Evolutionary conservation across 2,888 invertebrate genomes (phyloP).

Genomic region (Leistus spinibarbis): DNA sequence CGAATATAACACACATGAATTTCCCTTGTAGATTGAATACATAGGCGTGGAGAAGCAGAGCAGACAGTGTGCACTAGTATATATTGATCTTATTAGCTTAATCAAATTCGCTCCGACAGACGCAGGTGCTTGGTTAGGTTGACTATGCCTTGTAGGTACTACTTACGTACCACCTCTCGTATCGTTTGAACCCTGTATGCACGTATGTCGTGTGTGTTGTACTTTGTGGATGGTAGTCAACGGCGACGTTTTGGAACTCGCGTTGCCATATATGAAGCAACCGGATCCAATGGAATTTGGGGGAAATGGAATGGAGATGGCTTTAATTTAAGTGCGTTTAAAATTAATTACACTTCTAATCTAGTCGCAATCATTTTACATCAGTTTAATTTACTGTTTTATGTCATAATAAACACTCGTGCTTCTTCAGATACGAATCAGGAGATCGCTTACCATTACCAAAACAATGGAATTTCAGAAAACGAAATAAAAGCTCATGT

Average conservation of each 20-base stretch:
- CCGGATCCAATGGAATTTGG: not conserved
- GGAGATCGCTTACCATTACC: not conserved
- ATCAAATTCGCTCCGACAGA: slow-evolving; percentile 45
- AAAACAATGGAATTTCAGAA: not conserved
- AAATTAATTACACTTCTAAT: not conserved
- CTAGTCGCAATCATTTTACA: not conserved
- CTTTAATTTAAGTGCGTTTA: not conserved
- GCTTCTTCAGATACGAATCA: not conserved
- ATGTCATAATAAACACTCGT: not conserved
- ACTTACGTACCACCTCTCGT: slow-evolving; percentile 42
- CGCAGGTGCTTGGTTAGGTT: slow-evolving; percentile 11
- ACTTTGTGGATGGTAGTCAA: not conserved
- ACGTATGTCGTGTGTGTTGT: too few relatives aligned
- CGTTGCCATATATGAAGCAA: not conserved
- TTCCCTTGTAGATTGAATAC: too few relatives aligned
- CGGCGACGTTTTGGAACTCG: not conserved
- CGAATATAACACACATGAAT: too few relatives aligned
- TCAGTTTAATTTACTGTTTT: not conserved
- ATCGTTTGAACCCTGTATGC: slow-evolving; percentile 20
- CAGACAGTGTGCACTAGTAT: slow-evolving; percentile 12
- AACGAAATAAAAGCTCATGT: too few relatives aligned
- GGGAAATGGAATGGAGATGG: not conserved
- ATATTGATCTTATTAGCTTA: slow-evolving; percentile 50
- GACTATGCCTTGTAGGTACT: slow-evolving; percentile 1
- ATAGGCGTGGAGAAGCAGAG: too few relatives aligned